Evolutionary conservation across 2,797 vertebrate genomes (phyloP).

Genomic region (Gadopsis marmoratus): DNA sequence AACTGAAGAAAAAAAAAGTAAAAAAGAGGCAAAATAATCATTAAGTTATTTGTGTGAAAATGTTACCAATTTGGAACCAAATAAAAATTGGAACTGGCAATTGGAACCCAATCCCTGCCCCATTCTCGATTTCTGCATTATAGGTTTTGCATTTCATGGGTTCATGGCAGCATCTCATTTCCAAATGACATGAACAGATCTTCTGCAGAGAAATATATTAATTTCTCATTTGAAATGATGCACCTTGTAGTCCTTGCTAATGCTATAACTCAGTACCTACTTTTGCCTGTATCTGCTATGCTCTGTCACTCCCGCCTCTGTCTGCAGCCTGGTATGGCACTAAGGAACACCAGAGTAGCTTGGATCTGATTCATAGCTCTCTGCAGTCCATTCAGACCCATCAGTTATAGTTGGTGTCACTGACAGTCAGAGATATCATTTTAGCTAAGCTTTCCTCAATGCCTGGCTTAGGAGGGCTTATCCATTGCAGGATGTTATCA

Average conservation of each 20-base stretch:
- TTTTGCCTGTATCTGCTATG: conserved; percentile 51
- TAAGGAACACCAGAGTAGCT: conserved; percentile 59
- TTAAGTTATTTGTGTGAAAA: too few species aligned
- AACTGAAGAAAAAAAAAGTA: background rate
- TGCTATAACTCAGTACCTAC: conserved; percentile 58
- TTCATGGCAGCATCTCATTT: background rate
- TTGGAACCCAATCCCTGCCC: background rate
- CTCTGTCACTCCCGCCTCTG: conserved; percentile 48
- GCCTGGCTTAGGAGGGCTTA: conserved; percentile 66
- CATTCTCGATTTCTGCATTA: background rate
- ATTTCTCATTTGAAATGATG: conserved; percentile 37
- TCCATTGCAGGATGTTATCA: conserved; percentile 79
- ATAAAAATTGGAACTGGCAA: background rate
- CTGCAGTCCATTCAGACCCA: conserved; percentile 65
- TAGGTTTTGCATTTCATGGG: background rate
- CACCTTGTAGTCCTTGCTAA: conserved; percentile 47
- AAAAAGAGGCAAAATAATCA: too few species aligned
- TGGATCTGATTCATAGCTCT: conserved; percentile 75
- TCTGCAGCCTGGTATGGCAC: conserved; percentile 51
- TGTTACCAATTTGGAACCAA: background rate
- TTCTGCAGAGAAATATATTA: conserved; percentile 8
- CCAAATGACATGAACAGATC: background rate
- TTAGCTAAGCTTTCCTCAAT: conserved; percentile 75
- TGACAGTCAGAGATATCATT: conserved; percentile 66
- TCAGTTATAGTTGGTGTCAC: conserved; percentile 70